These are phyloP conservation scores for Dolichoris vasculosae DNA, from an alignment of 1,140 invertebrate genomes.

Conservation along the genomic window DNA sequence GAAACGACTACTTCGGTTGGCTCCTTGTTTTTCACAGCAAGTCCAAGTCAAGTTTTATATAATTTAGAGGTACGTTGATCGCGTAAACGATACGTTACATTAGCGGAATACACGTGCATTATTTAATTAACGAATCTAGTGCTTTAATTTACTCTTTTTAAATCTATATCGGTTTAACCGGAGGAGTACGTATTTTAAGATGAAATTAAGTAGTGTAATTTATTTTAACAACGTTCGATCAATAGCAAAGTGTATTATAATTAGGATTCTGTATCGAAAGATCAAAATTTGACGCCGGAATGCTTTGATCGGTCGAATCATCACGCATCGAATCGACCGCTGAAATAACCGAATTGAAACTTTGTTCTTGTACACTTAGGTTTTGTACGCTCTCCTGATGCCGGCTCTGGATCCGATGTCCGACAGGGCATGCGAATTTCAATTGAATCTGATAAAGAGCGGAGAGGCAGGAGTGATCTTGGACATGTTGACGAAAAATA, in stretches of 20 bases:
- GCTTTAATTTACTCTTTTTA: too few species aligned
- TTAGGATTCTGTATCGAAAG: too few species aligned
- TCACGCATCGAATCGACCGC: neutral
- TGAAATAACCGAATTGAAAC: slow-evolving; percentile 24
- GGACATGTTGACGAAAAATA: slow-evolving; percentile 91
- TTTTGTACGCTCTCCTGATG: slow-evolving; percentile 93
- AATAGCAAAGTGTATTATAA: too few species aligned
- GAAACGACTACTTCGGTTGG: slow-evolving; percentile 79
- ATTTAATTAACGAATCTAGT: too few species aligned
- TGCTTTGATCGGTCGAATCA: too few species aligned
- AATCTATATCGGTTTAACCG: too few species aligned
- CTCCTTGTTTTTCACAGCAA: slow-evolving; percentile 82
- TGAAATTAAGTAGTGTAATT: too few species aligned
- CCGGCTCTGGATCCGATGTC: slow-evolving; percentile 89
- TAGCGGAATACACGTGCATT: too few species aligned
- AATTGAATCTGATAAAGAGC: slow-evolving; percentile 91
- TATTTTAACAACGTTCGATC: too few species aligned
- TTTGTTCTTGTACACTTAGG: slow-evolving; percentile 77
- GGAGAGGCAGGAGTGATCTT: slow-evolving; percentile 87
- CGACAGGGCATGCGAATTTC: slow-evolving; percentile 90
- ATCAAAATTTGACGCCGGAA: too few species aligned
- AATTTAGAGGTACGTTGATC: slow-evolving; percentile 77
- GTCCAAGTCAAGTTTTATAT: slow-evolving; percentile 87
- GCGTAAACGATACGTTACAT: neutral
- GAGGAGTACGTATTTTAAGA: too few species aligned